Base-by-base conservation (phyloP, 92 coral and sea anemone species). In the Phenganax subtilis region DNA sequence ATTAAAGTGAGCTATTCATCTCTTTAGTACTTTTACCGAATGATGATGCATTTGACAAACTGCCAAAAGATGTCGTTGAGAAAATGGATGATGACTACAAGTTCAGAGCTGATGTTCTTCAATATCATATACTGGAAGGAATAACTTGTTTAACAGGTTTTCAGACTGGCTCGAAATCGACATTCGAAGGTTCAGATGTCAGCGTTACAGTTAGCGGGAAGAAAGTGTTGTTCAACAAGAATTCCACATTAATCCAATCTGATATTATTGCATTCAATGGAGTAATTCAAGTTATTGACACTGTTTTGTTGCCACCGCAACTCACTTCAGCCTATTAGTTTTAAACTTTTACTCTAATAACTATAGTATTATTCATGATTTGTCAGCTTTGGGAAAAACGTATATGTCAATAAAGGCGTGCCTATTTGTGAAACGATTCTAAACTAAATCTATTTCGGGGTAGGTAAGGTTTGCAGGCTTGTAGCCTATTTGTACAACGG, bases 181-280 rank as follows among this genome's bases (percentile, higher is more conserved):
- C 81, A 7, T 76, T 57, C 51, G 56, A 58, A 76, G 81, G 81
- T 31, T n/a, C 30, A 12, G 11, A 0, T 76, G 20, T 76, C 25
- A 76, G 28, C 25, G 69, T 76, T 30, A 17, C 64, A 58, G 69
- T 56, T 12, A 76, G 81, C 15, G 81, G 81, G 60, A 64, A 3
- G 15, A 76, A 76, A 44, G 81, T 76, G 81, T 55, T 76, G 6
- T 68, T 68, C 44, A 59, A 57, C 69, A 60, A 57, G 6, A 57
- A 76, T 31, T 58, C 81, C 12, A 76, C 81, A 47, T 29, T 76
- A 55, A 76, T 76, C 70, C 55, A 76, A 76, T 68, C 81, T 63
- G 70, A 76, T 28, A 76, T 59, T 6, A 76, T 76, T 14, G 81
- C 81, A 30, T 76, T 25, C 81, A 76, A 76, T 59, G 81, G 81